Evolutionary conservation across 2,888 invertebrate genomes (phyloP).

Genomic region (Troilus luridus): DNA sequence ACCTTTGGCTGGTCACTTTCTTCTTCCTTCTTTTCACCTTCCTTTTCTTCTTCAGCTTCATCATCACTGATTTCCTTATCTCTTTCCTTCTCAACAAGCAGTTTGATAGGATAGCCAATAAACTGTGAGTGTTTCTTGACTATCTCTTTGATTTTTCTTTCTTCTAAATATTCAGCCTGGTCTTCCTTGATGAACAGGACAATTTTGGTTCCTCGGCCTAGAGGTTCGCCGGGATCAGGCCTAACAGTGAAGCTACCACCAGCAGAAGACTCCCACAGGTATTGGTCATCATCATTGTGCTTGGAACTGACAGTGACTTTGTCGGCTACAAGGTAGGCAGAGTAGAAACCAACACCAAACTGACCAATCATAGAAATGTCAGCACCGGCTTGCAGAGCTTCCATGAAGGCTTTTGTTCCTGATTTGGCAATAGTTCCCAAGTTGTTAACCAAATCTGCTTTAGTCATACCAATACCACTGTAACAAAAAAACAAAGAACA

Average conservation of each 20-base stretch:
- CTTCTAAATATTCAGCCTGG: conserved; percentile 94
- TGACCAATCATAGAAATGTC: conserved; percentile 99
- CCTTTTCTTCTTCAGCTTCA: conserved; percentile 90
- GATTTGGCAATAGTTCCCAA: conserved; percentile 99
- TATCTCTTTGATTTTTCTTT: conserved; percentile 94
- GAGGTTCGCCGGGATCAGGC: conserved; percentile 81
- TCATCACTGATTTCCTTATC: conserved; percentile 95
- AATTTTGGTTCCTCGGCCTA: conserved; percentile 95
- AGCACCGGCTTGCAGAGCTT: conserved; percentile 98
- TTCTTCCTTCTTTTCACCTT: conserved; percentile 79
- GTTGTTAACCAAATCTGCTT: conserved; percentile 98
- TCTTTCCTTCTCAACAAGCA: conserved; percentile 95
- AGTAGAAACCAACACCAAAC: conserved; percentile 99
- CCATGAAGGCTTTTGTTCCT: conserved; percentile 99
- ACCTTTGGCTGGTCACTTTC: conserved; percentile 78
- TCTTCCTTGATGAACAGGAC: conserved; percentile 96
- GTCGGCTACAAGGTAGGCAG: conserved; percentile 97
- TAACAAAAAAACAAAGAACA: conserved; percentile 68
- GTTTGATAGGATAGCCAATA: conserved; percentile 98
- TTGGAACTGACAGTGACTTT: conserved; percentile 93
- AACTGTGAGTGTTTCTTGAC: conserved; percentile 99
- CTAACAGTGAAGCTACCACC: conserved; percentile 97
- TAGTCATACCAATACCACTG: conserved; percentile 90
- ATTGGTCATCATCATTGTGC: conserved; percentile 98
- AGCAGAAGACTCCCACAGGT: conserved; percentile 98